Evolutionary conservation across 2,888 invertebrate species (phyloP), one percentile per base, ranked within the genome.

Genomic region (Chrysolina americana): DNA sequence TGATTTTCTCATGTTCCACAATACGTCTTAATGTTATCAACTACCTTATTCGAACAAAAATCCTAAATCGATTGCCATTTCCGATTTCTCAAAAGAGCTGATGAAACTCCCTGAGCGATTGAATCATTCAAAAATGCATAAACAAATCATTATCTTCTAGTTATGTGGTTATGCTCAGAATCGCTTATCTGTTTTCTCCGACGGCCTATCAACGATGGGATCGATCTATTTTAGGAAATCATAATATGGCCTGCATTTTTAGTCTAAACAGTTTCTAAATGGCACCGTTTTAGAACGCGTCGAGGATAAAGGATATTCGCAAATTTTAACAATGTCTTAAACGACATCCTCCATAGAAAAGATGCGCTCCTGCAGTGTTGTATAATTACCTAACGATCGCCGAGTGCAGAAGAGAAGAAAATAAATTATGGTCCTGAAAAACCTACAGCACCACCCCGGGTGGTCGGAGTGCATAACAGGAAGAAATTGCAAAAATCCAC

Each of bases 81-180:
- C 8, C n/a, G 23, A 66, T 50, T 66, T n/a, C 36, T 50, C 50
- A 66, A 73, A 70, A 77, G 70, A 74, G 75, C 75, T 79, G 78
- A 78, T 77, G 77, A 79, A 76, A 80, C 68, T 63, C 74, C 53
- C 23, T 48, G 6, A 56, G 68, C 56, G 68, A 73, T 76, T 76
- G 71, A 76, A 74, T 79, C 77, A 79, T 48, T 66, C 62, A 48
- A 21, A 47, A 66, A 66, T 44, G 21, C 53, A 64, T 36, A 11
- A 69, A 41, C 21, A 17, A 73, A 19, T 53, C 19, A 11, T 53
- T 21, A 53, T 53, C 53, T 21, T 53, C 53, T 5, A 21, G 53
- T 53, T 21, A 19, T 64, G 36, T 73, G 75, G 73, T 73, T 74
- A 75, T 53, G 69, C 53, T 28, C 15, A 66, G 72, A 68, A 59